Evolutionary conservation across 2,888 invertebrate species (phyloP).

Genomic region (Asteroscopus sphinx): DNA sequence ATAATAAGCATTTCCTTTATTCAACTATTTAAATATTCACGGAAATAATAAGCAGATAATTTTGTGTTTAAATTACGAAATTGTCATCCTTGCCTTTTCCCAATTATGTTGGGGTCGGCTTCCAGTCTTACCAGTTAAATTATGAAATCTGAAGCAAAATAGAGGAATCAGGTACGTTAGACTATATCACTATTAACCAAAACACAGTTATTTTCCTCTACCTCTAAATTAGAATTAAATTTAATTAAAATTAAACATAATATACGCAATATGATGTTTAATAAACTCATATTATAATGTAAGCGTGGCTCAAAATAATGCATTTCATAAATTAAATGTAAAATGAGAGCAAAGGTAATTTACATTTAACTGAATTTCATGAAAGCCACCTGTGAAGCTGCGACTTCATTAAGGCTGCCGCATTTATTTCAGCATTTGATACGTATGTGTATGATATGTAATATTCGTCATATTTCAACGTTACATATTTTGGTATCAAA

Average conservation of each 20-base stretch:
- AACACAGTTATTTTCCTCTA: neutral
- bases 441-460: slow-evolving; percentile 31
- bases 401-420: slow-evolving; percentile 45
- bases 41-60: too few relatives aligned
- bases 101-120: too few relatives aligned
- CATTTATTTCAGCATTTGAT: slow-evolving; percentile 34
- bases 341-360: slow-evolving; percentile 44
- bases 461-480: slow-evolving; percentile 25
- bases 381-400: slow-evolving; percentile 39
- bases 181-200: neutral
- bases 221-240: slow-evolving; percentile 23
- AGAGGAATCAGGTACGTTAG: too few relatives aligned
- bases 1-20: too few relatives aligned
- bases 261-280: slow-evolving; percentile 16
- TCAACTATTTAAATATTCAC: too few relatives aligned
- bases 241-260: slow-evolving; percentile 2
- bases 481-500: too few relatives aligned
- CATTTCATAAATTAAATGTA: slow-evolving; percentile 52
- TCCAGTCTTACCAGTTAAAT: too few relatives aligned
- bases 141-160: too few relatives aligned
- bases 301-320: slow-evolving; percentile 33
- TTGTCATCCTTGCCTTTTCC: too few relatives aligned
- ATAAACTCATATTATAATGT: slow-evolving; percentile 8
- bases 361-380: slow-evolving; percentile 56
- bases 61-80: too few relatives aligned